phyloP scores from a whole-genome alignment of 2,888 invertebrate species.

The Melanotus villosus region DNA sequence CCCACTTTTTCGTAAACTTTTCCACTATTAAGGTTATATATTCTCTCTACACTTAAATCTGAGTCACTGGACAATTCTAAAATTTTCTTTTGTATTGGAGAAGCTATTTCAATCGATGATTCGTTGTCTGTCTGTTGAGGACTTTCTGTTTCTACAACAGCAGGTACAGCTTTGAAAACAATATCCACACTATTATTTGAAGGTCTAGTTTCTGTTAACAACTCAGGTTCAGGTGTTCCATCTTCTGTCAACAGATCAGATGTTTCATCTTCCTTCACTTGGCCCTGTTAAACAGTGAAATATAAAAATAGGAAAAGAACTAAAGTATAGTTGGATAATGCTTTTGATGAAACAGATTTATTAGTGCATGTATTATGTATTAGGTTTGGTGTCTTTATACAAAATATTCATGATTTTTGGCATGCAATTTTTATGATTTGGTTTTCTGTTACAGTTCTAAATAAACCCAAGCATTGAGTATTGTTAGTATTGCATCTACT shows the following conservation, averaged over 20 bases:
- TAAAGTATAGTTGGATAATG: no score
- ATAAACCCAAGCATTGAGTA: slow-evolving; percentile 54
- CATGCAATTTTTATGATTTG: no score
- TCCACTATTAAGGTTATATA: slow-evolving; percentile 65
- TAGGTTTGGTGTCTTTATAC: no score
- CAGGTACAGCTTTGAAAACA: slow-evolving; percentile 50
- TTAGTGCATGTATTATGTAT: no score
- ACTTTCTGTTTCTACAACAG: slow-evolving; percentile 44
- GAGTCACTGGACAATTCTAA: slow-evolving; percentile 65
- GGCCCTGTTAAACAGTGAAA: background rate
- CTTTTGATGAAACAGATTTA: no score
- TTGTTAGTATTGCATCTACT: slow-evolving; percentile 63
- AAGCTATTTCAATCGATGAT: slow-evolving; percentile 46
- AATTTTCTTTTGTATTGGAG: slow-evolving; percentile 39
- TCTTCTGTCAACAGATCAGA: no score
- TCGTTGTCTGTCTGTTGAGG: slow-evolving; percentile 32
- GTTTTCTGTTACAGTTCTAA: background rate
- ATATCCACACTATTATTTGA: background rate
- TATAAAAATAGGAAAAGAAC: no score
- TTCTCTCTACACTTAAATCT: slow-evolving; percentile 64
- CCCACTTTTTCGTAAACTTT: slow-evolving; percentile 56
- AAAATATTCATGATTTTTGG: no score
- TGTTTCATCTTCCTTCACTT: no score
- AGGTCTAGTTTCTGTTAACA: background rate
- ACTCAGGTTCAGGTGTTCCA: background rate